These are phyloP conservation scores for Willisornis vidua DNA, from an alignment of 2,113 vertebrate genomes.

Conservation along the genomic window DNA sequence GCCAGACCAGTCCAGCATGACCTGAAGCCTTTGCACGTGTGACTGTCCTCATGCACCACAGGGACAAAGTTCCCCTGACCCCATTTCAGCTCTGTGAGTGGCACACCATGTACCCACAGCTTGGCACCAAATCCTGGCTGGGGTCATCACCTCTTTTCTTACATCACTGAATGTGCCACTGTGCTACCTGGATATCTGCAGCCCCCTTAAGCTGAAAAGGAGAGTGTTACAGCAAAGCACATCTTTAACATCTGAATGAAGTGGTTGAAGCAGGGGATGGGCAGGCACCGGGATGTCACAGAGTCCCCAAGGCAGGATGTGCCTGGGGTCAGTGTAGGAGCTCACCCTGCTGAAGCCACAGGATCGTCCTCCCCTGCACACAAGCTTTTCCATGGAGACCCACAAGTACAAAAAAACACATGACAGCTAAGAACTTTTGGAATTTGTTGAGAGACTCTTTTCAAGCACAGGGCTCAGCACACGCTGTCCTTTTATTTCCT, in stretches of 20 bases:
- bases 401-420: neutral
- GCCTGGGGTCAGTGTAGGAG: neutral
- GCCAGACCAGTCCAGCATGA: neutral
- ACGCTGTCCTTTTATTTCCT: neutral
- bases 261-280: accelerated
- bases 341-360: neutral
- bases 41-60: accelerated
- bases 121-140: accelerated
- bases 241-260: accelerated
- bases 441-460: neutral
- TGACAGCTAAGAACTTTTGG: neutral
- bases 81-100: accelerated
- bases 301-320: neutral
- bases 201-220: accelerated
- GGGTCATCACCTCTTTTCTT: neutral
- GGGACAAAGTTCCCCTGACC: neutral
- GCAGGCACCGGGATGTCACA: neutral
- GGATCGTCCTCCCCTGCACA: neutral
- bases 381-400: neutral
- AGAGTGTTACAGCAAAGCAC: accelerated
- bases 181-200: neutral
- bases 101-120: neutral
- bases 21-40: accelerated
- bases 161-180: accelerated
- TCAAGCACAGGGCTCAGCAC: neutral